Percentiles rank a stretch among this genome's conserved stretches.
These are phyloP conservation scores for Intellagama lesueurii DNA, from an alignment of 2,797 vertebrate species.

Conservation along the genomic window DNA sequence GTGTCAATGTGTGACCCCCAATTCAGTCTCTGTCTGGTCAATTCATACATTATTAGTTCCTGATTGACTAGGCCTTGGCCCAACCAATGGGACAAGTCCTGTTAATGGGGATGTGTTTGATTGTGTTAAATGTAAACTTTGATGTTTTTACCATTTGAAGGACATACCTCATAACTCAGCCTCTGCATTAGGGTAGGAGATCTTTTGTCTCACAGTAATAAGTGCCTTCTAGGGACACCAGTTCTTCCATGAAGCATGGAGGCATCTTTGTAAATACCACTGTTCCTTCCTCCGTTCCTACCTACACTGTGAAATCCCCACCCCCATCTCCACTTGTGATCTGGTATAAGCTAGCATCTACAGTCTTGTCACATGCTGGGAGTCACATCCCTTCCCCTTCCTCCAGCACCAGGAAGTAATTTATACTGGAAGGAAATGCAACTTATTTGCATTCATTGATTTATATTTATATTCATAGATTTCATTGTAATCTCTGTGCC, in stretches of 20 bases:
- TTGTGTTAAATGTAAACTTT: background rate
- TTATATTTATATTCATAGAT: background rate
- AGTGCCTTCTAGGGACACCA: conserved; percentile 30
- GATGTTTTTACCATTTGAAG: background rate
- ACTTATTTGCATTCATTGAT: background rate
- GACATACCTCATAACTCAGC: background rate
- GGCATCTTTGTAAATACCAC: background rate
- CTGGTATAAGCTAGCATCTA: background rate
- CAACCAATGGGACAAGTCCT: background rate
- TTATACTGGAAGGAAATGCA: background rate
- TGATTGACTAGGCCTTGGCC: background rate
- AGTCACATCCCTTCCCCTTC: background rate
- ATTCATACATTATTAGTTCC: background rate
- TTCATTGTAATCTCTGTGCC: background rate
- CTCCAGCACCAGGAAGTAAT: background rate
- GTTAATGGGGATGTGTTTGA: background rate
- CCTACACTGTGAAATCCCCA: conserved; percentile 27
- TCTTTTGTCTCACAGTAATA: background rate
- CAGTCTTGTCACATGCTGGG: background rate
- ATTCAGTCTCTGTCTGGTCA: background rate
- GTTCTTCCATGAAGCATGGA: background rate
- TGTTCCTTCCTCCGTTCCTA: background rate
- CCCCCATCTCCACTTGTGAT: too few relatives aligned
- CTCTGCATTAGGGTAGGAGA: background rate
- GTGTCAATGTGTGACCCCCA: background rate